Conservation (phyloP, 2,113 vertebrate genomes). For the Plestiodon gilberti region DNA sequence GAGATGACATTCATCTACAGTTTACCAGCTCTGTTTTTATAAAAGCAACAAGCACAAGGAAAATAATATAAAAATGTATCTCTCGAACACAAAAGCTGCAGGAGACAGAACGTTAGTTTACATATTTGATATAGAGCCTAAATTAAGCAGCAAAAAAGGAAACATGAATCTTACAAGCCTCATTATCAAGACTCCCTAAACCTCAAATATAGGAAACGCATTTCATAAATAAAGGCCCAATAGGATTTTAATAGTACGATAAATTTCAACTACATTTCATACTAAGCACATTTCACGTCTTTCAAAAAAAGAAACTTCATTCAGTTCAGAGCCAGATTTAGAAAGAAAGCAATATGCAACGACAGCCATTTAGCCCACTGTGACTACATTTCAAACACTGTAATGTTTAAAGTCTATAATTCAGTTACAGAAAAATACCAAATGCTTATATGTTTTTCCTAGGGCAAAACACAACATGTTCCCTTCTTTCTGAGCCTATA, state of each 20-base stretch:
- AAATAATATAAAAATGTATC: slow-evolving; percentile 81
- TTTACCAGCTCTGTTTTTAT: slow-evolving; percentile 71
- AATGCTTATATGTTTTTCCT: background rate
- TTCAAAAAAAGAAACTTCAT: slow-evolving; percentile 67
- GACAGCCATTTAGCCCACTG: slow-evolving; percentile 24
- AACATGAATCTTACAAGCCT: slow-evolving; percentile 83
- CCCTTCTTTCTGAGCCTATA: background rate
- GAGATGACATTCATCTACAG: slow-evolving; percentile 58
- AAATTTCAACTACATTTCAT: slow-evolving; percentile 80
- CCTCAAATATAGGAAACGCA: slow-evolving; percentile 83
- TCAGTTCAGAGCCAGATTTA: slow-evolving; percentile 64
- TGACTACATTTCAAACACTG: slow-evolving; percentile 12
- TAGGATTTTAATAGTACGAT: slow-evolving; percentile 86
- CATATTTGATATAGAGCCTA: slow-evolving; percentile 87
- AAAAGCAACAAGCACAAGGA: slow-evolving; percentile 67
- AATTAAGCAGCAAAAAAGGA: slow-evolving; percentile 84
- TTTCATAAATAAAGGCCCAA: slow-evolving; percentile 86
- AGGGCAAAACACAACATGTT: background rate
- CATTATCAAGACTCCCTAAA: slow-evolving; percentile 83
- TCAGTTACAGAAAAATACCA: slow-evolving; percentile 16
- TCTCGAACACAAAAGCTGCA: slow-evolving; percentile 70
- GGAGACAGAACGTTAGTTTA: slow-evolving; percentile 80
- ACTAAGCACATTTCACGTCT: slow-evolving; percentile 80
- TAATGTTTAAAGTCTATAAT: background rate
- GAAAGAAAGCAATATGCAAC: slow-evolving; percentile 31